Percentiles rank a stretch among this genome's conserved stretches.
phyloP scores from a whole-genome alignment of 35 echinoderm and acorn worm genomes.

The Holothuria glaberrima region DNA sequence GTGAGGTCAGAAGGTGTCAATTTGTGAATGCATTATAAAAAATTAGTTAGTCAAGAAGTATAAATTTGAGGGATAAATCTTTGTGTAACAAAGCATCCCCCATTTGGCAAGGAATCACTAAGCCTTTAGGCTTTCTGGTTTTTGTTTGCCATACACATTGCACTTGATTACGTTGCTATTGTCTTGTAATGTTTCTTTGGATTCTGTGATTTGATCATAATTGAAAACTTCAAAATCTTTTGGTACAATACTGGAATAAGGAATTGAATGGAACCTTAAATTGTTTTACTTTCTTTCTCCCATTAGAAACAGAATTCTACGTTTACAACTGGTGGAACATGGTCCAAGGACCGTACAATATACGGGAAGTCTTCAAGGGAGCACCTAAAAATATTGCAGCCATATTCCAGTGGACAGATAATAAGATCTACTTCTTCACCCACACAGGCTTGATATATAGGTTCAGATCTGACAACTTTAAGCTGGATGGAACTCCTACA shows the following conservation, averaged over 20 bases:
- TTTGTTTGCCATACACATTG: too few species aligned
- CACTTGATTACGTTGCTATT: too few species aligned
- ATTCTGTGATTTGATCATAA: too few species aligned
- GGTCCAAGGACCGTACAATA: constrained; percentile 12
- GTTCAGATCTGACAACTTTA: constrained; percentile 3
- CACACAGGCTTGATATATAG: background rate
- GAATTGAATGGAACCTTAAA: background rate
- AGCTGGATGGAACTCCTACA: background rate
- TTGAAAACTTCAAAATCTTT: background rate
- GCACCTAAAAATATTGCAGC: constrained; percentile 13
- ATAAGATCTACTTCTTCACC: constrained; percentile 40
- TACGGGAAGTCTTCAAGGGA: constrained; percentile 5
- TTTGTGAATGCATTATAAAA: too few species aligned
- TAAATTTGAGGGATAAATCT: too few species aligned
- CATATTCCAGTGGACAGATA: constrained; percentile 33
- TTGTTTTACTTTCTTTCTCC: background rate
- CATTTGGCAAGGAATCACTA: too few species aligned
- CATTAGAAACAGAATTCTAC: constrained; percentile 23
- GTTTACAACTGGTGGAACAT: constrained; percentile 22
- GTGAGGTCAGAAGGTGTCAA: too few species aligned
- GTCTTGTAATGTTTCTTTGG: too few species aligned
- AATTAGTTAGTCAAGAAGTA: too few species aligned
- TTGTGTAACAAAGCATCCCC: too few species aligned
- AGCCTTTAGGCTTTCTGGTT: too few species aligned
- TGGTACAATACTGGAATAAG: background rate